Evolutionary conservation across 2,113 vertebrate species (phyloP).

Genomic region (Perccottus glenii): DNA sequence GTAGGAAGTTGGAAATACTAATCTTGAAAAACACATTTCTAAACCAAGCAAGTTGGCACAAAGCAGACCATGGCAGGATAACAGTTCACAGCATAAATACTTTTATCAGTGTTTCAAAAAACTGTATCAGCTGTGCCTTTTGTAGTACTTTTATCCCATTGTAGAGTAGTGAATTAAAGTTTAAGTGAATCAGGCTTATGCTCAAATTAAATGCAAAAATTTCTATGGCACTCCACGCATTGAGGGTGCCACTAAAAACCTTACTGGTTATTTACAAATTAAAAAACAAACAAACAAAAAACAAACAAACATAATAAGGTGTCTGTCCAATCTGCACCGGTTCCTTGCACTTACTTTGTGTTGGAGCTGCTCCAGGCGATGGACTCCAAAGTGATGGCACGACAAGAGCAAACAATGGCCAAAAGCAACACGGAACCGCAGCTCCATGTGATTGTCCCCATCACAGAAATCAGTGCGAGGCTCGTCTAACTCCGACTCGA

Average conservation of each 20-base stretch:
- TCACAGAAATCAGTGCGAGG: constrained; percentile 47
- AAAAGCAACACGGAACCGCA: constrained; percentile 55
- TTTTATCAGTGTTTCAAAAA: not conserved
- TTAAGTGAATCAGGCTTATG: too few relatives aligned
- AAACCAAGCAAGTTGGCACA: not conserved
- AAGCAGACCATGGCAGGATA: not conserved
- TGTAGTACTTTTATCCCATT: too few relatives aligned
- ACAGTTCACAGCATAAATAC: not conserved
- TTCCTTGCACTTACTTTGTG: constrained; percentile 57
- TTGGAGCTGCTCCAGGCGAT: constrained; percentile 73
- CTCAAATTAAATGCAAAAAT: too few relatives aligned
- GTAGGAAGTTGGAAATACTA: not conserved
- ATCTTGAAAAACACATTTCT: constrained; percentile 3
- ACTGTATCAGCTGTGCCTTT: too few relatives aligned
- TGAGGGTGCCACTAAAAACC: too few relatives aligned
- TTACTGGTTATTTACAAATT: too few relatives aligned
- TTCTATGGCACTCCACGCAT: too few relatives aligned
- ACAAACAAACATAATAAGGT: too few relatives aligned
- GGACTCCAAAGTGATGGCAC: constrained; percentile 65
- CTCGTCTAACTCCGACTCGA: constrained; percentile 18
- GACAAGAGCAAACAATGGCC: constrained; percentile 47
- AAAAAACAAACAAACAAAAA: too few relatives aligned
- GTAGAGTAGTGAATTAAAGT: too few relatives aligned
- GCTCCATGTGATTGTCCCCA: constrained; percentile 66
- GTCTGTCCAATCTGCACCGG: not conserved